phyloP scores from a whole-genome alignment of 2,888 invertebrate species.

The Tetragonula carbonaria region DNA sequence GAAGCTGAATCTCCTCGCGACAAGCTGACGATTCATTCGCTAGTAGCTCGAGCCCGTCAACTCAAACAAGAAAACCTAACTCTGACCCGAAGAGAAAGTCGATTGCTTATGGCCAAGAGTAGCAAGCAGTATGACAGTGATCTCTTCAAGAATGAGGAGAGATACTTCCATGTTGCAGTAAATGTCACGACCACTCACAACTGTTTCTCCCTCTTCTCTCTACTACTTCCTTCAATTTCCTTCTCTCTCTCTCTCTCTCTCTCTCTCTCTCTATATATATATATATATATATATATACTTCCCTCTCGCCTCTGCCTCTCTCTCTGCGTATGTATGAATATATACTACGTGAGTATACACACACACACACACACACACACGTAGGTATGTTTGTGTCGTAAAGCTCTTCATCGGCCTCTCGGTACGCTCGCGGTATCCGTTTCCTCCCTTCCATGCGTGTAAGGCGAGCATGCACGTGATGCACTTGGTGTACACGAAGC shows the following conservation, averaged over 20 bases:
- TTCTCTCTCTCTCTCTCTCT: too few species aligned
- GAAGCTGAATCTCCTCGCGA: not conserved
- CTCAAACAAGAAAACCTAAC: not conserved
- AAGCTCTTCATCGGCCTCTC: conserved; percentile 23
- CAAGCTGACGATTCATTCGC: not conserved
- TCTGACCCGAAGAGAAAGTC: too few species aligned
- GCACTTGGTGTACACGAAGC: conserved; percentile 58
- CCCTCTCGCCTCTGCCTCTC: not conserved
- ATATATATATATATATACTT: too few species aligned
- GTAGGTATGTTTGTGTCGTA: conserved; percentile 1
- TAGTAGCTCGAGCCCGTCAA: not conserved
- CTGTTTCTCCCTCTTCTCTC: not conserved
- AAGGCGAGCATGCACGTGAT: conserved; percentile 64
- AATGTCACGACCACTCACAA: conserved; percentile 13
- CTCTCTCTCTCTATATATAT: too few species aligned
- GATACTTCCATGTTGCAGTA: conserved; percentile 15
- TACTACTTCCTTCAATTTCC: too few species aligned
- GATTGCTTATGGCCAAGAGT: not conserved
- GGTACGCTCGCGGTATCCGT: conserved; percentile 30
- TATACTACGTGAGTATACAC: not conserved
- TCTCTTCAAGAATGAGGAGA: not conserved
- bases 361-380: too few species aligned
- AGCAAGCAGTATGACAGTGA: not conserved
- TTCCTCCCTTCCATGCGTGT: conserved; percentile 47
- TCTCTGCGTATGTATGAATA: not conserved